phyloP scores from a whole-genome alignment of 2,113 vertebrate species.

The Sitta europaea region DNA sequence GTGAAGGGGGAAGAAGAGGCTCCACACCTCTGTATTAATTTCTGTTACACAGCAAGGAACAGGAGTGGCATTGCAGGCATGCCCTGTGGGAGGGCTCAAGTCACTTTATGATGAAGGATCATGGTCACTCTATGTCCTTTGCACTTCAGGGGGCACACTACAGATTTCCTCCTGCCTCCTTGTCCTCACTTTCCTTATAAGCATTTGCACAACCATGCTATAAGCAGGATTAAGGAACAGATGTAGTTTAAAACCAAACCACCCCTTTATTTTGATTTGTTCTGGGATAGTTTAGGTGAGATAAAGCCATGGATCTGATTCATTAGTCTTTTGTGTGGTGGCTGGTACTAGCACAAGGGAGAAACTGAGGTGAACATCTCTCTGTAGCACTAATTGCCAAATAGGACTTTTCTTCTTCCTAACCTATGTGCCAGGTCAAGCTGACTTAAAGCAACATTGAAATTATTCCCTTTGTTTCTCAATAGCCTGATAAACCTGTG shows the following conservation, averaged over 20 bases:
- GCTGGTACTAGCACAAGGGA: not conserved
- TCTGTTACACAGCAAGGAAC: not conserved
- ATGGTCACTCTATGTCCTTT: not conserved
- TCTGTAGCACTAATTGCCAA: fast-evolving
- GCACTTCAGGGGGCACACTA: not conserved
- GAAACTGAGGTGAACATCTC: not conserved
- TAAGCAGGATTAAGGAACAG: not conserved
- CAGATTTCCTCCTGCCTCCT: not conserved
- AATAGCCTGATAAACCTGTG: not conserved
- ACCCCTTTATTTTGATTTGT: not conserved
- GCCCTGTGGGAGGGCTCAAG: not conserved
- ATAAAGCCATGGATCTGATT: not conserved
- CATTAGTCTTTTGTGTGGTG: not conserved
- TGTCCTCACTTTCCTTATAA: not conserved
- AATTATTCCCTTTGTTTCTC: not conserved
- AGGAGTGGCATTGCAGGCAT: not conserved
- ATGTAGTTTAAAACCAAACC: not conserved
- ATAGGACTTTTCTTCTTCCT: not conserved
- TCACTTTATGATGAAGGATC: not conserved
- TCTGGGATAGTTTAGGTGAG: not conserved
- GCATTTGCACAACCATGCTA: not conserved
- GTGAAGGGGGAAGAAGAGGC: not conserved
- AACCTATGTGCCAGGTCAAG: not conserved
- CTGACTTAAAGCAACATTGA: not conserved
- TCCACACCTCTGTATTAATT: not conserved